phyloP scores from a whole-genome alignment of 2,113 vertebrate species.

The Erythrocercus mccallii region DNA sequence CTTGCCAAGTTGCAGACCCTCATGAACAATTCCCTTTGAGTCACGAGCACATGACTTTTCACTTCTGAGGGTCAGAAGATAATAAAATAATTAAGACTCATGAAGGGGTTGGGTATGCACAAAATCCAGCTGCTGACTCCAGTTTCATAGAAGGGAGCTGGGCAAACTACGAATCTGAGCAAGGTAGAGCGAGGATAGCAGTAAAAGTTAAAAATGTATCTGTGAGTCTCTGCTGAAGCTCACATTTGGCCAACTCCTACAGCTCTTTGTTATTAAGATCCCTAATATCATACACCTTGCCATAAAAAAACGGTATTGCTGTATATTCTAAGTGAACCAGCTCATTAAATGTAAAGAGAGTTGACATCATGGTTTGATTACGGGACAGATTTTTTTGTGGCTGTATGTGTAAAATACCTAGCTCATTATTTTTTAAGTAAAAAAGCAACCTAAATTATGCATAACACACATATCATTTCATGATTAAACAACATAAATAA shows the following conservation, averaged over 20 bases:
- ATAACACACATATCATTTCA: neutral
- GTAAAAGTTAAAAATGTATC: neutral
- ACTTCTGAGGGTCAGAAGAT: neutral
- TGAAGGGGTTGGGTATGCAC: neutral
- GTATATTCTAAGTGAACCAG: neutral
- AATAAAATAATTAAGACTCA: neutral
- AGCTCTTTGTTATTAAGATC: neutral
- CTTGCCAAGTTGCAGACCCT: slow-evolving; percentile 36
- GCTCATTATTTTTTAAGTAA: neutral
- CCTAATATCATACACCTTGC: neutral
- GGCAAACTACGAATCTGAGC: neutral
- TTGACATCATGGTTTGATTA: neutral
- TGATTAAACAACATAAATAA: slow-evolving; percentile 9
- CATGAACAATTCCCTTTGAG: slow-evolving; percentile 26
- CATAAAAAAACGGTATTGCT: neutral
- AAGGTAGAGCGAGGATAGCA: neutral
- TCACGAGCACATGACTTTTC: neutral
- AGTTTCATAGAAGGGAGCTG: neutral
- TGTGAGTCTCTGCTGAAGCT: neutral
- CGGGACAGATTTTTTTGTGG: neutral
- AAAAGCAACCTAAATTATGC: slow-evolving; percentile 8
- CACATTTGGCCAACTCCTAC: neutral
- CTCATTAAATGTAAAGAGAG: neutral
- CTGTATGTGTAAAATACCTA: neutral
- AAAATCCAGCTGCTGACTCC: neutral